Evolutionary conservation across 2,888 invertebrate genomes (phyloP), one percentile per base, ranked within the genome.

Genomic region (Pristionchus arcanus): DNA sequence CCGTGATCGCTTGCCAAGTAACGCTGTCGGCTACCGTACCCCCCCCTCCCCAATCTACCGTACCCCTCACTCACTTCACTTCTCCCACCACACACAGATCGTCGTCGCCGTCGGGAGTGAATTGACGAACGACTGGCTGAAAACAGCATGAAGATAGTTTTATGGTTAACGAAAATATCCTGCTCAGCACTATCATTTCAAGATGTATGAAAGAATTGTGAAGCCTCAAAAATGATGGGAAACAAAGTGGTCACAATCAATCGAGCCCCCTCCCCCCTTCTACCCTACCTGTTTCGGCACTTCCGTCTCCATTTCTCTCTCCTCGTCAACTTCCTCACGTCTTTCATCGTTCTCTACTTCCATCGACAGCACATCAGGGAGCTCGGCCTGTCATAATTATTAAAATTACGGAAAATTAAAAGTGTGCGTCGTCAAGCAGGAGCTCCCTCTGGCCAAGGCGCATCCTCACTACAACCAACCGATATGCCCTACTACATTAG

Each of bases 1-100:
- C 25, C 59, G 31, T 59, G 19, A 25, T 68, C 68, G 4, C 19
- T 59, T 59, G 21, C 1, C 21, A 59, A 1, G 25, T 21, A 49
- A 3, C 49, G 3, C 13, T 49, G 42, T 49, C 42, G 42, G 42
- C 11, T 34, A 74, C 42, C 21, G 42, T 71, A 37, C n/a, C 66
- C 68, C 2, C 31, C 37, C 42, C 37, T 28, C 68, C 2, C 31
- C 37, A n/a, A 25, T 28, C 74, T 25, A 11, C n/a, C 3, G 2
- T 42, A n/a, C 4, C 21, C 19, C 13, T 31, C 13, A 53, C 88
- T 74, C 59, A 88, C 88, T 74, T 88, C 59, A 77, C 77, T 49
- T 88, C 88, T 19, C 53, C 88, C 77, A 88, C 88, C 31, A 88
- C 77, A 34, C 88, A 77, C 55, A 88, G 37, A n/a, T 88, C 85